A percentile compares a stretch with the other conserved stretches of the same genome.
phyloP scores from a whole-genome alignment of 37 sponge, comb jelly and placozoan genomes.

The Amphimedon queenslandica region DNA sequence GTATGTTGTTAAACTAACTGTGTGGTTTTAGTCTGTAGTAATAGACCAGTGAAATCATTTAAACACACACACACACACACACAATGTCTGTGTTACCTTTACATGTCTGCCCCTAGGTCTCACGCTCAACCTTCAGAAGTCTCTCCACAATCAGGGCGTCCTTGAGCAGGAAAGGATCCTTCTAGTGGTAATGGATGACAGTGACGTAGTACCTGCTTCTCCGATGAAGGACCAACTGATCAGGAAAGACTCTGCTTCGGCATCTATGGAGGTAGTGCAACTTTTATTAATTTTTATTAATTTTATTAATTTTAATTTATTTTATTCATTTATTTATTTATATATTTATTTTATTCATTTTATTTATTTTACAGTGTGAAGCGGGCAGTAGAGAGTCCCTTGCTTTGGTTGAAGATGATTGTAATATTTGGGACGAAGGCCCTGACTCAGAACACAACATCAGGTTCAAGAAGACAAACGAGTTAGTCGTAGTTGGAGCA shows the following conservation, averaged over 20 bases:
- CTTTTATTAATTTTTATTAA: too few species aligned
- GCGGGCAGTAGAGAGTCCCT: slow-evolving; percentile 4
- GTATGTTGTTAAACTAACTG: too few species aligned
- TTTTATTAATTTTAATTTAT: too few species aligned
- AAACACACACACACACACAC: too few species aligned
- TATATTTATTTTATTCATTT: background rate
- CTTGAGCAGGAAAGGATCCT: slow-evolving; percentile 32
- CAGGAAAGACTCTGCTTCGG: background rate
- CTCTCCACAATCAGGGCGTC: slow-evolving; percentile 73
- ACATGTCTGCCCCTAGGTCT: slow-evolving; percentile 26
- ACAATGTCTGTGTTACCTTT: background rate
- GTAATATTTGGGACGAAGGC: slow-evolving; percentile 80
- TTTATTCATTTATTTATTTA: too few species aligned
- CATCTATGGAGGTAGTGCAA: slow-evolving; percentile 5
- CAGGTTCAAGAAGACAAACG: slow-evolving; percentile 34
- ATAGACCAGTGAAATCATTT: background rate
- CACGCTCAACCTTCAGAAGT: slow-evolving; percentile 30
- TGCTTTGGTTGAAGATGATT: slow-evolving; percentile 33
- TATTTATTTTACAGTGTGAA: background rate
- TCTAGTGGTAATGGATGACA: slow-evolving; percentile 18
- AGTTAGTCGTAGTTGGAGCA: slow-evolving; percentile 54
- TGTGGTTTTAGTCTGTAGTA: background rate
- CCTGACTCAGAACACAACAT: slow-evolving; percentile 59
- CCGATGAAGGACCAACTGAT: background rate
- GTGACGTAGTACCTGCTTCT: background rate